Evolutionary conservation across 2,888 invertebrate species (phyloP).

Genomic region (Andricus curvator): DNA sequence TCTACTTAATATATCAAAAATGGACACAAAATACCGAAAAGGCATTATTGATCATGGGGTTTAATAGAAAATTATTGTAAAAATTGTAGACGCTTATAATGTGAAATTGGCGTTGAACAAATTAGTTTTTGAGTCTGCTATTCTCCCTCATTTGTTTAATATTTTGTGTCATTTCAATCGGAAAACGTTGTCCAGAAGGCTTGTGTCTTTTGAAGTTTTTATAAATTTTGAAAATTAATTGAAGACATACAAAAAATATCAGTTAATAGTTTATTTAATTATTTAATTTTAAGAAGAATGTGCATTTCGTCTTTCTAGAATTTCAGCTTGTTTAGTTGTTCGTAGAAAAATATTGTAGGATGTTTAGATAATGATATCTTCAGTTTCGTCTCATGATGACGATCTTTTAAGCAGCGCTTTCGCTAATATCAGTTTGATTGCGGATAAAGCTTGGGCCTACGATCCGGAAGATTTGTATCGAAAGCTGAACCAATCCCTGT

Average conservation of each 20-base stretch:
- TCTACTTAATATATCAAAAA: too few species aligned
- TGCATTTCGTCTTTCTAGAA: not conserved
- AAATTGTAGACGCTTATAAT: not conserved
- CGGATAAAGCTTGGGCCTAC: constrained; percentile 70
- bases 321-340: not conserved
- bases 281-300: not conserved
- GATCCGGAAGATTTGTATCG: constrained; percentile 68
- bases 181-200: not conserved
- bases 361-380: constrained; percentile 71
- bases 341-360: constrained; percentile 53
- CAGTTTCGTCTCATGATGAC: constrained; percentile 68
- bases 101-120: constrained; percentile 18
- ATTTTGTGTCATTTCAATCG: constrained; percentile 1
- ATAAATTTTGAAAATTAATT: not conserved
- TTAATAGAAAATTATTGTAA: too few species aligned
- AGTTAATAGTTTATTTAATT: not conserved
- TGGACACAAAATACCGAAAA: too few species aligned
- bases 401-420: constrained; percentile 71
- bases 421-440: constrained; percentile 72
- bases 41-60: too few species aligned
- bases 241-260: not conserved
- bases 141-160: constrained; percentile 21
- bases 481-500: constrained; percentile 71
- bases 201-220: not conserved
- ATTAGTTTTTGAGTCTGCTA: not conserved